These are phyloP conservation scores for Orthonyx spaldingii DNA, from an alignment of 2,113 vertebrate species.

Conservation along the genomic window DNA sequence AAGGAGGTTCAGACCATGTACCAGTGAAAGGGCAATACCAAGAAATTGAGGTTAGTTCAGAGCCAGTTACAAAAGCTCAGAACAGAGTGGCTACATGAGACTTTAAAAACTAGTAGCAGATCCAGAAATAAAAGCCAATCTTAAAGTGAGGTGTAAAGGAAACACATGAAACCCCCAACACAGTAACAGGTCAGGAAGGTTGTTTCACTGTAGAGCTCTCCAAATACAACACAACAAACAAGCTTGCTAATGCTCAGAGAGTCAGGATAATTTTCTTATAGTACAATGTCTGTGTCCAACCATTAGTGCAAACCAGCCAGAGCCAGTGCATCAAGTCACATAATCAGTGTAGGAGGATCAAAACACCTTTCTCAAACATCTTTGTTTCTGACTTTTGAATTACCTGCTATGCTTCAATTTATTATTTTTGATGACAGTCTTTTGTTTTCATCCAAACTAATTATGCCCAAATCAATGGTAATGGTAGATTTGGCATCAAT, in stretches of 20 bases:
- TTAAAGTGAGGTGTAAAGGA: neutral
- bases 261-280: neutral
- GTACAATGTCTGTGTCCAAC: neutral
- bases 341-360: neutral
- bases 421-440: constrained; percentile 1
- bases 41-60: neutral
- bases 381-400: neutral
- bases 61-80: neutral
- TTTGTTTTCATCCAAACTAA: constrained; percentile 39
- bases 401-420: neutral
- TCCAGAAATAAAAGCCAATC: neutral
- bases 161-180: neutral
- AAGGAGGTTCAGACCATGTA: neutral
- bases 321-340: neutral
- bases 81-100: neutral
- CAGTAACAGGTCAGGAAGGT: neutral
- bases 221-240: neutral
- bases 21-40: neutral
- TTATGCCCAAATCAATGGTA: constrained; percentile 31
- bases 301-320: accelerated
- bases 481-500: constrained; percentile 28
- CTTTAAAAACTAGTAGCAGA: neutral
- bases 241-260: neutral
- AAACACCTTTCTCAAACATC: neutral
- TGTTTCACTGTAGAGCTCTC: neutral